Evolutionary conservation across 92 coral and sea anemone genomes (phyloP).

Genomic region (Paramuricea clavata): DNA sequence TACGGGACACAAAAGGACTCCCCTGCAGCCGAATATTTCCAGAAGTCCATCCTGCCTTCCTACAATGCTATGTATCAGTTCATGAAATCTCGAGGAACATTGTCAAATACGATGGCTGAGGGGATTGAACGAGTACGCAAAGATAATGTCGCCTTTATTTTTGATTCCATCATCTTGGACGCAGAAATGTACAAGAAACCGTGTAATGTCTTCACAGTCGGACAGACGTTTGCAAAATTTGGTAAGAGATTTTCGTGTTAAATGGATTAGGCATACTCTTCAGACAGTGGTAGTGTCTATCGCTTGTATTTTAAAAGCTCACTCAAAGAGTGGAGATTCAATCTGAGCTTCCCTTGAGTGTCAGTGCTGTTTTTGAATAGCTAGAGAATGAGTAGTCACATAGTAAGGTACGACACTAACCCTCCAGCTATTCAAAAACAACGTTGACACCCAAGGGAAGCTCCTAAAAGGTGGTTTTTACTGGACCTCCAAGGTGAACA

Average conservation of each 20-base stretch:
- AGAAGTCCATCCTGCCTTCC: constrained; percentile 73
- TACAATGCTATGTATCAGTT: constrained; percentile 81
- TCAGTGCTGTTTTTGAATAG: too few relatives aligned
- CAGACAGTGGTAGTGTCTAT: too few relatives aligned
- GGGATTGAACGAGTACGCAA: constrained; percentile 76
- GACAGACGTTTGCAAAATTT: constrained; percentile 77
- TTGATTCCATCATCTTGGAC: constrained; percentile 83
- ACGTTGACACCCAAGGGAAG: too few relatives aligned
- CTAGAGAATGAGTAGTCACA: too few relatives aligned
- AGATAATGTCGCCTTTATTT: constrained; percentile 80
- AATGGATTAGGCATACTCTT: background rate
- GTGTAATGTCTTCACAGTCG: constrained; percentile 72
- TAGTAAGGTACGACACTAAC: too few relatives aligned
- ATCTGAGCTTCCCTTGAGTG: too few relatives aligned
- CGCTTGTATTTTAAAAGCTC: too few relatives aligned
- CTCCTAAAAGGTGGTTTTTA: too few relatives aligned
- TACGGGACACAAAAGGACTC: constrained; percentile 76
- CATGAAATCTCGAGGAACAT: constrained; percentile 76
- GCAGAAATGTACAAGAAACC: constrained; percentile 83
- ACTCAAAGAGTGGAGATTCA: too few relatives aligned
- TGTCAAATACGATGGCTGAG: constrained; percentile 64
- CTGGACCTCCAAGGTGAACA: background rate
- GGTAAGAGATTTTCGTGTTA: constrained; percentile 82
- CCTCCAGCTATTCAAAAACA: too few relatives aligned
- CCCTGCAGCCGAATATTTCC: constrained; percentile 72